phyloP scores from a whole-genome alignment of 2,888 invertebrate species.

The Teleogryllus oceanicus region DNA sequence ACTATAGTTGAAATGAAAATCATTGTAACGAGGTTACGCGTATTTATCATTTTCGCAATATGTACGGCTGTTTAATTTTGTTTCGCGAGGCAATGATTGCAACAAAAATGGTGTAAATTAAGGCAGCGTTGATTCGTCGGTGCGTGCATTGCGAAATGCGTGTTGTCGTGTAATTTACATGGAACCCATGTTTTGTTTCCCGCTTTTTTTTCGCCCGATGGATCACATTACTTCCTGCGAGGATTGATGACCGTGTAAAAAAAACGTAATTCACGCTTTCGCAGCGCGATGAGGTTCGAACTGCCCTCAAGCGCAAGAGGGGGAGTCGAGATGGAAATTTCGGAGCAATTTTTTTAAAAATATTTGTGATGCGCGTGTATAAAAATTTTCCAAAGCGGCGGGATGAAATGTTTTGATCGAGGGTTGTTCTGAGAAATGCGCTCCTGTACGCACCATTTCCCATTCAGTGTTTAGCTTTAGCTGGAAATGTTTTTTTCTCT shows the following conservation, averaged over 20 bases:
- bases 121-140: conserved; percentile 6
- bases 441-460: not conserved
- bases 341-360: not conserved
- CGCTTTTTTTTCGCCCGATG: not conserved
- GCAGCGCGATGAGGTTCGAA: not conserved
- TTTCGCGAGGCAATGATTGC: not conserved
- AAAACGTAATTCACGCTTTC: not conserved
- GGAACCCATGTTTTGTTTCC: conserved; percentile 7
- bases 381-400: not conserved
- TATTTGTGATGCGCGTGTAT: not conserved
- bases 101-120: conserved; percentile 18
- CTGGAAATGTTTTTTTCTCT: too few relatives aligned
- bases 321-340: conserved; percentile 1
- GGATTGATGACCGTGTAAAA: not conserved
- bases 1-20: not conserved
- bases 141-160: not conserved
- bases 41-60: conserved; percentile 1
- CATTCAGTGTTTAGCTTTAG: too few relatives aligned
- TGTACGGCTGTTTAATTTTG: not conserved
- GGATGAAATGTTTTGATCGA: conserved; percentile 1
- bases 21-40: not conserved
- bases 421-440: conserved; percentile 4
- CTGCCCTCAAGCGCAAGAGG: not conserved
- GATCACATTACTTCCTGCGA: not conserved
- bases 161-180: conserved; percentile 7